Evolutionary conservation across 2,113 vertebrate genomes (phyloP).

Genomic region (Amazona vittata): DNA sequence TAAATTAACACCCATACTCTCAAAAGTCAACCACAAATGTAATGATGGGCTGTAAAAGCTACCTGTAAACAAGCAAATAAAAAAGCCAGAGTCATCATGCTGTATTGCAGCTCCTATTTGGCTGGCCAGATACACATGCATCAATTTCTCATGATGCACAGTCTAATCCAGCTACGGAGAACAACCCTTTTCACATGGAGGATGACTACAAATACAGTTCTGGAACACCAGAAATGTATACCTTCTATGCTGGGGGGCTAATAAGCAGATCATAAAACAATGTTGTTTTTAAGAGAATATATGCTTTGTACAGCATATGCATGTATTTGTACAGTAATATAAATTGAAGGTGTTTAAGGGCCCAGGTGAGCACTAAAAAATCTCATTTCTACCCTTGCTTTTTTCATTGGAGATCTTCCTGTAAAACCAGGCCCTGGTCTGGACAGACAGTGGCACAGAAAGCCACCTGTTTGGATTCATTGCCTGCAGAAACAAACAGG

Average conservation of each 20-base stretch:
- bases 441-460: neutral
- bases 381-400: neutral
- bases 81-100: neutral
- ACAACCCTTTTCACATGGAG: neutral
- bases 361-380: neutral
- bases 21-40: neutral
- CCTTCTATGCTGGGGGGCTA: neutral
- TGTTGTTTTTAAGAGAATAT: neutral
- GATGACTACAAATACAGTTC: neutral
- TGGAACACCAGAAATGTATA: neutral
- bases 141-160: neutral
- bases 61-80: conserved; percentile 24
- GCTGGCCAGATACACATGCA: neutral
- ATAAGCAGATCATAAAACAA: neutral
- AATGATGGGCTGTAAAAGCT: conserved; percentile 1
- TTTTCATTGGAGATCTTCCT: neutral
- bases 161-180: neutral
- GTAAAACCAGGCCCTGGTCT: neutral
- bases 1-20: conserved; percentile 4
- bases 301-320: neutral
- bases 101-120: neutral
- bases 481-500: neutral
- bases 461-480: neutral
- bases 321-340: neutral
- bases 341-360: neutral